Evolutionary conservation across 2,113 vertebrate species (phyloP).

Genomic region (Ailuropoda melanoleuca): DNA sequence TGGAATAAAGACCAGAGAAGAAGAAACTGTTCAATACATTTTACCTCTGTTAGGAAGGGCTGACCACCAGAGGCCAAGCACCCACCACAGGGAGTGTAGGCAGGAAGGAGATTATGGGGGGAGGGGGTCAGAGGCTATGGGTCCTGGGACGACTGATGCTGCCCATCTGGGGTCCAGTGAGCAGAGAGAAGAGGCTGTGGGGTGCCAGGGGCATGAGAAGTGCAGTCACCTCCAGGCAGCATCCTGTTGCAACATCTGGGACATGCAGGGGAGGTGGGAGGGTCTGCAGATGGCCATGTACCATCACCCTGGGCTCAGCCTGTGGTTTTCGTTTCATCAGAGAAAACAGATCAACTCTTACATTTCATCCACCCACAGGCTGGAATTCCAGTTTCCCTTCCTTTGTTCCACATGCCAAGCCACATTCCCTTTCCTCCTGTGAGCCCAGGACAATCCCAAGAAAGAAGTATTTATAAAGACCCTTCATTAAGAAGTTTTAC

Average conservation of each 20-base stretch:
- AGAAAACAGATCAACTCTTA: neutral
- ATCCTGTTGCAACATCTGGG: neutral
- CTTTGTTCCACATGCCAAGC: neutral
- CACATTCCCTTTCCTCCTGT: neutral
- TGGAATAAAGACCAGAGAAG: neutral
- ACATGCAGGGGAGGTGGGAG: neutral
- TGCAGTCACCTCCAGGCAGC: neutral
- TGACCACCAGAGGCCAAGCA: neutral
- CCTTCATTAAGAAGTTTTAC: neutral
- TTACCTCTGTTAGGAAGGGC: neutral
- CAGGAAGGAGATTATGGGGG: neutral
- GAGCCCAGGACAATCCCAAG: neutral
- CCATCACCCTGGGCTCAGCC: neutral
- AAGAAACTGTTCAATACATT: neutral
- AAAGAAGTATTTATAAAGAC: slow-evolving; percentile 20
- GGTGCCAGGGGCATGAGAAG: accelerated
- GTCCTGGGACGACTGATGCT: neutral
- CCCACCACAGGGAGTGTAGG: neutral
- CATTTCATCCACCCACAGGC: neutral
- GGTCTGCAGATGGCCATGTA: accelerated
- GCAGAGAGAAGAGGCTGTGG: neutral
- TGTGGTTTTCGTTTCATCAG: neutral
- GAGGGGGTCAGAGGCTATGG: neutral
- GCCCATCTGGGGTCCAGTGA: neutral
- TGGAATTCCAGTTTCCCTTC: neutral